A percentile compares a stretch with the other conserved stretches of the same genome.
phyloP scores from a whole-genome alignment of 2,797 vertebrate genomes.

The Peromyscus nudipes region DNA sequence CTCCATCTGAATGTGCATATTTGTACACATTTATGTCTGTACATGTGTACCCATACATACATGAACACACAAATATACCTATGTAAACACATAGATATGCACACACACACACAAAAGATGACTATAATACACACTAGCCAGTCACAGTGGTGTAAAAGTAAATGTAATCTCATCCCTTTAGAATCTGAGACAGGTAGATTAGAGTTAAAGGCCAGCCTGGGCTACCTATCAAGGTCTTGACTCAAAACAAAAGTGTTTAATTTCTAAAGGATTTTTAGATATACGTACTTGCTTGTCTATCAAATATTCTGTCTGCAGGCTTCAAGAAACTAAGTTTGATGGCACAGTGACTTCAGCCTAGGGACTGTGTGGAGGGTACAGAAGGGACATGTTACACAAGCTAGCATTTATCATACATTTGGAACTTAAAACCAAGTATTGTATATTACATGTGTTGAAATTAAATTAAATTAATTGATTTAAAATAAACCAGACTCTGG shows the following conservation, averaged over 20 bases:
- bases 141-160: not conserved
- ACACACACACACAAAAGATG: not conserved
- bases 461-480: not conserved
- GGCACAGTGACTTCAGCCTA: not conserved
- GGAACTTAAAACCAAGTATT: not conserved
- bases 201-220: not conserved
- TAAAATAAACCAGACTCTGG: constrained; percentile 22
- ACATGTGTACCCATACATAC: not conserved
- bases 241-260: not conserved
- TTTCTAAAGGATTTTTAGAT: not conserved
- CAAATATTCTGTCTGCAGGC: not conserved
- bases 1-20: not conserved
- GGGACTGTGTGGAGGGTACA: not conserved
- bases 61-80: not conserved
- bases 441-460: not conserved
- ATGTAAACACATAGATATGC: not conserved
- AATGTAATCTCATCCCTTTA: not conserved
- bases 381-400: not conserved
- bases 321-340: not conserved
- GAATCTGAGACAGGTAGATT: not conserved
- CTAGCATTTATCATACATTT: not conserved
- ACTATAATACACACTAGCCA: not conserved
- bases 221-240: not conserved
- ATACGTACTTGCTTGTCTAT: not conserved
- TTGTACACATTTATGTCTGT: not conserved